Conservation (phyloP, 2,113 vertebrate species). For the Euleptes europaea region DNA sequence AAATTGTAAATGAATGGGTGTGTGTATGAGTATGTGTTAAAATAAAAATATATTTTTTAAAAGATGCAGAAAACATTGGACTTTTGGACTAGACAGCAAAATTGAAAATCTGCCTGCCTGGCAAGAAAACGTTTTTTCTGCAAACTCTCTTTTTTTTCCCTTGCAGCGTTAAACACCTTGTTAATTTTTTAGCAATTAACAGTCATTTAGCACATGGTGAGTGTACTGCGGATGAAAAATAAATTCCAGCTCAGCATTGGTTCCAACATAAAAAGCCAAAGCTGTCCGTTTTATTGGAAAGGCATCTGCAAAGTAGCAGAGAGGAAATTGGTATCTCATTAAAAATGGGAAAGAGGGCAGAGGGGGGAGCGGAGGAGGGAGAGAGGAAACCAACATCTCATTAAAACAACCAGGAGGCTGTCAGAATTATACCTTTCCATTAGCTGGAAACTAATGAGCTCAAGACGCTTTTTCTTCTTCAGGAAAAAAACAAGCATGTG, state of each 20-base stretch:
- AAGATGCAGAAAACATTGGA: constrained; percentile 20
- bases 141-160: neutral
- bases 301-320: constrained; percentile 66
- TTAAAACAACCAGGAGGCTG: constrained; percentile 70
- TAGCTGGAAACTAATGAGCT: constrained; percentile 69
- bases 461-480: constrained; percentile 64
- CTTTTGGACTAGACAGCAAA: constrained; percentile 28
- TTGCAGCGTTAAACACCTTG: constrained; percentile 66
- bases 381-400: constrained; percentile 62
- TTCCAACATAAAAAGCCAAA: constrained; percentile 71
- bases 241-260: constrained; percentile 70
- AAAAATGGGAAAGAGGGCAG: constrained; percentile 68
- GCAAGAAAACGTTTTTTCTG: constrained; percentile 28
- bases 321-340: constrained; percentile 80
- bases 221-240: constrained; percentile 44
- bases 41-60: too few species aligned
- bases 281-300: constrained; percentile 74
- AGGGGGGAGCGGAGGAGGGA: constrained; percentile 42
- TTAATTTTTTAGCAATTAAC: constrained; percentile 80
- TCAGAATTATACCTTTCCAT: constrained; percentile 71
- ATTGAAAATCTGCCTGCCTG: constrained; percentile 39
- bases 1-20: too few species aligned
- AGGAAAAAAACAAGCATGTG: constrained; percentile 64
- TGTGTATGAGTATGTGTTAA: too few species aligned
- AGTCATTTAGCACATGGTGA: constrained; percentile 68